Evolutionary conservation across 2,888 invertebrate genomes (phyloP).

Genomic region (Chloromyia formosa): DNA sequence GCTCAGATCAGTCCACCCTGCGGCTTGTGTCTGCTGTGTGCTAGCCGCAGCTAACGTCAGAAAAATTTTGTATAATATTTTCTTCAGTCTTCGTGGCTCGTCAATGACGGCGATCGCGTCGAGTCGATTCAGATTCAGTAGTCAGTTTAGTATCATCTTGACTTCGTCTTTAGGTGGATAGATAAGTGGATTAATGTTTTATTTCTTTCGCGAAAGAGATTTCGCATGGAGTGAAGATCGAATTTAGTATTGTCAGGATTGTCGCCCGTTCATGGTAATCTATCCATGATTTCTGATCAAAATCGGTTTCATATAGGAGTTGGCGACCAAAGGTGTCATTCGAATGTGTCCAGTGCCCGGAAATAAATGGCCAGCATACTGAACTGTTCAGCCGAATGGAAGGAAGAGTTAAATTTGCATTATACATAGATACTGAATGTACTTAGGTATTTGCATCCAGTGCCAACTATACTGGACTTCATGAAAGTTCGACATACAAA

Average conservation of each 20-base stretch:
- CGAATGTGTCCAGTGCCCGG: too few relatives aligned
- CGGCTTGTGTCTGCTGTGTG: not conserved
- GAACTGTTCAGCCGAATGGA: too few relatives aligned
- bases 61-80: not conserved
- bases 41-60: constrained; percentile 1
- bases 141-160: constrained; percentile 31
- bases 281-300: not conserved
- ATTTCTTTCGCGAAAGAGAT: constrained; percentile 13
- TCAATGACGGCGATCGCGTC: not conserved
- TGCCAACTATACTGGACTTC: not conserved
- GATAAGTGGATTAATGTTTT: constrained; percentile 6
- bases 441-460: not conserved
- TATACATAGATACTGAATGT: not conserved
- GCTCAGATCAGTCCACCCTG: too few relatives aligned
- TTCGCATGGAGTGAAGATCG: not conserved
- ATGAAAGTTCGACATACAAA: constrained; percentile 7
- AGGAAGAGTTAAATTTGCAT: too few relatives aligned
- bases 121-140: constrained; percentile 19
- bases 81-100: not conserved
- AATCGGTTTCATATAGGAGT: not conserved
- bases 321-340: too few relatives aligned
- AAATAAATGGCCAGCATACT: too few relatives aligned
- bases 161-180: constrained; percentile 30
- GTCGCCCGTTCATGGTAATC: not conserved
- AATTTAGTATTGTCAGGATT: not conserved